A percentile compares a stretch with the other conserved stretches of the same genome.
These are phyloP conservation scores for Argyrosomus japonicus DNA, from an alignment of 2,113 vertebrate species.

Conservation along the genomic window DNA sequence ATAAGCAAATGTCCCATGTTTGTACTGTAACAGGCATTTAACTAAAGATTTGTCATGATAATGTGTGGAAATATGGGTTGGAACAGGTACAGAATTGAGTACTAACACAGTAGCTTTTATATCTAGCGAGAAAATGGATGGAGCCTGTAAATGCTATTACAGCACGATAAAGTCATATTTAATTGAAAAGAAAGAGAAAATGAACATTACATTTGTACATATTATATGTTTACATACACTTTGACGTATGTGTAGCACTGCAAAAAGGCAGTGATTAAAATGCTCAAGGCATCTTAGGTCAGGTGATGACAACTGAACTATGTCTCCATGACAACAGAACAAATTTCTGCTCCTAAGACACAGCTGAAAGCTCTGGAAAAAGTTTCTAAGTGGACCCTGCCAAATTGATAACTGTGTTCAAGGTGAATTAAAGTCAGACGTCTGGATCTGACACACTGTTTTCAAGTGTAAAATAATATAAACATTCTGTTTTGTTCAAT, in stretches of 20 bases:
- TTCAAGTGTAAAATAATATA: neutral
- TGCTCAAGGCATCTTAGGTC: neutral
- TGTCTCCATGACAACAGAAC: slow-evolving; percentile 4
- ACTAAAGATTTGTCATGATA: too few relatives aligned
- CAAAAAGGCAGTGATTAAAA: slow-evolving; percentile 1
- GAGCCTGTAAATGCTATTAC: neutral
- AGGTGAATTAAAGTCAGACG: neutral
- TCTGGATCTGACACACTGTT: neutral
- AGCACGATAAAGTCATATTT: neutral
- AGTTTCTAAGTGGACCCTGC: slow-evolving; percentile 1
- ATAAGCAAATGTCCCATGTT: too few relatives aligned
- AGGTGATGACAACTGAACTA: neutral
- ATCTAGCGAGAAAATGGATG: neutral
- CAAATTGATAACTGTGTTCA: neutral
- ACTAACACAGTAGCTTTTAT: neutral
- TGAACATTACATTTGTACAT: neutral
- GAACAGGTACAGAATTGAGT: neutral
- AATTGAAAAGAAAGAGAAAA: neutral
- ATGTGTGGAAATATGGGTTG: neutral
- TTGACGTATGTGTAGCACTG: neutral
- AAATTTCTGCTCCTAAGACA: neutral
- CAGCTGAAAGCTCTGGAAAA: slow-evolving; percentile 1
- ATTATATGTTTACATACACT: neutral
- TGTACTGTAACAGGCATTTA: too few relatives aligned
- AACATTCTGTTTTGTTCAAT: neutral